Conservation (phyloP, 2,797 vertebrate species). For the Hyperoplus immaculatus region DNA sequence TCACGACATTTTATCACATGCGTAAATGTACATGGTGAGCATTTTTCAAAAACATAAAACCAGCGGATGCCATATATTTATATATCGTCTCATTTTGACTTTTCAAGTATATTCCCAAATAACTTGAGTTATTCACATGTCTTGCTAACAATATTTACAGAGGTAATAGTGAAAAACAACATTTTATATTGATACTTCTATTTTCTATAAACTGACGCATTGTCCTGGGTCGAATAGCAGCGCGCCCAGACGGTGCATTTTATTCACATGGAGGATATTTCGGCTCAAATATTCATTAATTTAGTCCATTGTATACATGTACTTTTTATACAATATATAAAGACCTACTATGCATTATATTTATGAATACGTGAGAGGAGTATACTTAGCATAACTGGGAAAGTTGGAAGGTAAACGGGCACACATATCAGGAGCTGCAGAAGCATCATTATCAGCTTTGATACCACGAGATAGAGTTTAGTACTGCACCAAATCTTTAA, state of each 20-base stretch:
- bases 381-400: background rate
- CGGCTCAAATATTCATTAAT: background rate
- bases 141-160: background rate
- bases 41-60: conserved; percentile 14
- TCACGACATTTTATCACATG: conserved; percentile 27
- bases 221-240: background rate
- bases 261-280: background rate
- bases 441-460: background rate
- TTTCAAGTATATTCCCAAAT: background rate
- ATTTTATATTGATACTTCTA: background rate
- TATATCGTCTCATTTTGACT: background rate
- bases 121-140: background rate
- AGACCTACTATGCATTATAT: background rate
- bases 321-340: background rate
- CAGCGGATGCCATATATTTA: background rate
- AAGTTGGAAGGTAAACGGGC: background rate
- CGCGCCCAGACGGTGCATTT: background rate
- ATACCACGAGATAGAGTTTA: background rate
- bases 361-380: background rate
- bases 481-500: background rate
- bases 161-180: background rate
- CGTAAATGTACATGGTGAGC: background rate
- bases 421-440: conserved; percentile 15
- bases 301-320: background rate
- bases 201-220: conserved; percentile 2